Conservation (phyloP, 2,888 invertebrate species). For the Acanthopleura granulata region DNA sequence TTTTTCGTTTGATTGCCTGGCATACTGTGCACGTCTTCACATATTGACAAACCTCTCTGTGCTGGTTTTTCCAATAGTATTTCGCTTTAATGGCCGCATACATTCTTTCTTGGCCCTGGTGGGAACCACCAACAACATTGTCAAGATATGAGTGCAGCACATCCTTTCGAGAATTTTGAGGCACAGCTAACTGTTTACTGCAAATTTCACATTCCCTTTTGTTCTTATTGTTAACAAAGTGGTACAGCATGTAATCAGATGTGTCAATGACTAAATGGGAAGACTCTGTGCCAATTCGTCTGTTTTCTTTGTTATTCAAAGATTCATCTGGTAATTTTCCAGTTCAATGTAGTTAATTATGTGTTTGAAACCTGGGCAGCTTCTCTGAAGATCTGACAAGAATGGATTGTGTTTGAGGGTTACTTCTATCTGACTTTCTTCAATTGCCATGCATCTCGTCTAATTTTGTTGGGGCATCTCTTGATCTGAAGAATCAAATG, state of each 20-base stretch:
- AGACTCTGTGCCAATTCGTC: slow-evolving; percentile 21
- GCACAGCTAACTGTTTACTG: slow-evolving; percentile 28
- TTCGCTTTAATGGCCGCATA: slow-evolving; percentile 29
- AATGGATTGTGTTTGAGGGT: background rate
- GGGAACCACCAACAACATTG: slow-evolving; percentile 26
- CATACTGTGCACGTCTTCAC: slow-evolving; percentile 29
- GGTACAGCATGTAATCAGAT: slow-evolving; percentile 26
- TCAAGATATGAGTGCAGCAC: slow-evolving; percentile 34
- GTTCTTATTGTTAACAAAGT: slow-evolving; percentile 25
- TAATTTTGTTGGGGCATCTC: background rate
- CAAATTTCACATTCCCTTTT: slow-evolving; percentile 21
- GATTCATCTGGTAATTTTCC: slow-evolving; percentile 24
- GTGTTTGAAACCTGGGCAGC: slow-evolving; percentile 23
- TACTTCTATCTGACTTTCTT: background rate
- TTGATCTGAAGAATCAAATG: background rate
- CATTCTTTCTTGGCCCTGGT: slow-evolving; percentile 31
- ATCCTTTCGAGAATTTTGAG: slow-evolving; percentile 27
- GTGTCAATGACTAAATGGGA: slow-evolving; percentile 26
- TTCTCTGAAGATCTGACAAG: slow-evolving; percentile 24
- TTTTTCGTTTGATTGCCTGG: slow-evolving; percentile 28
- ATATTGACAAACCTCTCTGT: slow-evolving; percentile 27
- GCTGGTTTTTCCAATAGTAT: slow-evolving; percentile 40
- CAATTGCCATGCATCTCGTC: background rate
- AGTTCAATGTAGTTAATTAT: slow-evolving; percentile 23
- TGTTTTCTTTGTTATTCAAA: slow-evolving; percentile 5